These are phyloP conservation scores for Drosophila infuscata DNA, from an alignment of 2,888 invertebrate species.

Conservation along the genomic window DNA sequence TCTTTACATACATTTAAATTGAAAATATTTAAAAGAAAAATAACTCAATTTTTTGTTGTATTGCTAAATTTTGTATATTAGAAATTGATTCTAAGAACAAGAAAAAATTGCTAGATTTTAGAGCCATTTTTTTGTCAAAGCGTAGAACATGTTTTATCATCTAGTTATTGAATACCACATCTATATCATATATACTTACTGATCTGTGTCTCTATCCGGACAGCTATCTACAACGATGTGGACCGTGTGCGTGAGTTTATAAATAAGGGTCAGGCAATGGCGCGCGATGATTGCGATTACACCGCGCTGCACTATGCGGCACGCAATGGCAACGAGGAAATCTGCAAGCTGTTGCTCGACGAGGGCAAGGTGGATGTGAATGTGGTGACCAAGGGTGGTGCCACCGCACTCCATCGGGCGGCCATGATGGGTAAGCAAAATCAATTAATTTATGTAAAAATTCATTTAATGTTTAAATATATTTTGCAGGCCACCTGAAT, in stretches of 20 bases:
- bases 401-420: conserved; percentile 94
- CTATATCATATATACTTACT: neutral
- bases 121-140: neutral
- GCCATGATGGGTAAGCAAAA: conserved; percentile 89
- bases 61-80: neutral
- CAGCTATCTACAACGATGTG: conserved; percentile 91
- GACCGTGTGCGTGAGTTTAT: conserved; percentile 88
- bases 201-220: neutral
- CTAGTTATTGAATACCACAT: neutral
- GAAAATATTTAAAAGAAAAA: too few relatives aligned
- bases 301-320: conserved; percentile 96
- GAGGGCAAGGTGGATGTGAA: conserved; percentile 90
- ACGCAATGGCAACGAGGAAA: conserved; percentile 90
- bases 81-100: neutral
- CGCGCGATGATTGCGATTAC: conserved; percentile 91
- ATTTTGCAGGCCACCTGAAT: conserved; percentile 87
- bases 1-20: too few relatives aligned
- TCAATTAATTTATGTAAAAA: too few relatives aligned
- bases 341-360: conserved; percentile 89
- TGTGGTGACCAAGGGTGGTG: conserved; percentile 91
- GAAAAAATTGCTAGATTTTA: neutral
- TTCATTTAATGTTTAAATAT: conserved; percentile 6
- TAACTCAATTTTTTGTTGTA: too few relatives aligned
- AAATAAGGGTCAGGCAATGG: conserved; percentile 87
- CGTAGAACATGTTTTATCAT: neutral